Percentiles rank a stretch among this genome's conserved stretches.
These are phyloP conservation scores for Busseola fusca DNA, from an alignment of 2,888 invertebrate species.

Conservation along the genomic window DNA sequence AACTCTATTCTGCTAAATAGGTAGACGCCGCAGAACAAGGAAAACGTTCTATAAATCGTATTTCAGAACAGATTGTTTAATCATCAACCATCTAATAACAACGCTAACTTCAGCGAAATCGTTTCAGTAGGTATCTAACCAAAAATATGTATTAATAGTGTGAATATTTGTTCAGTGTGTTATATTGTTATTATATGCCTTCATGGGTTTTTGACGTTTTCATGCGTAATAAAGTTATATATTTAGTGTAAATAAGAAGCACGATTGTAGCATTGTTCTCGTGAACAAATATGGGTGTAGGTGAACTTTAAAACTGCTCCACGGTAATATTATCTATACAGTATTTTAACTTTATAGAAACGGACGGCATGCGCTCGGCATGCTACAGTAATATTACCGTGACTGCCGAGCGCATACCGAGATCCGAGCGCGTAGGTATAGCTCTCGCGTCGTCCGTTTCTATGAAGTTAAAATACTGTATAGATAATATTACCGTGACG, in stretches of 20 bases:
- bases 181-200: slow-evolving; percentile 53
- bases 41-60: background rate
- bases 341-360: too few relatives aligned
- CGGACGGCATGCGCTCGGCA: too few relatives aligned
- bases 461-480: too few relatives aligned
- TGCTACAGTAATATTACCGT: too few relatives aligned
- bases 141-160: slow-evolving; percentile 38
- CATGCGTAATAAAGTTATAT: slow-evolving; percentile 32
- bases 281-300: slow-evolving; percentile 21
- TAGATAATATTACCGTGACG: too few relatives aligned
- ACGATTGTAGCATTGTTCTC: slow-evolving; percentile 34
- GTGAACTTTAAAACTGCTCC: slow-evolving; percentile 15
- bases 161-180: slow-evolving; percentile 52
- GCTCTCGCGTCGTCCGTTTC: too few relatives aligned
- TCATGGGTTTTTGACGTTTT: slow-evolving; percentile 54
- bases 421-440: too few relatives aligned
- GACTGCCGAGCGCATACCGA: too few relatives aligned
- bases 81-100: slow-evolving; percentile 3
- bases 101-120: slow-evolving; percentile 36
- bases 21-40: background rate
- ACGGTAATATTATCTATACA: too few relatives aligned
- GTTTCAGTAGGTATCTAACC: background rate
- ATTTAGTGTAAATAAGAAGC: slow-evolving; percentile 26
- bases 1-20: background rate
- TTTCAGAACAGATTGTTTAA: background rate